Percentiles rank a stretch among this genome's conserved stretches.
Conservation (phyloP, 64 coral and sea anemone genomes). For the Montipora efflorescens region DNA sequence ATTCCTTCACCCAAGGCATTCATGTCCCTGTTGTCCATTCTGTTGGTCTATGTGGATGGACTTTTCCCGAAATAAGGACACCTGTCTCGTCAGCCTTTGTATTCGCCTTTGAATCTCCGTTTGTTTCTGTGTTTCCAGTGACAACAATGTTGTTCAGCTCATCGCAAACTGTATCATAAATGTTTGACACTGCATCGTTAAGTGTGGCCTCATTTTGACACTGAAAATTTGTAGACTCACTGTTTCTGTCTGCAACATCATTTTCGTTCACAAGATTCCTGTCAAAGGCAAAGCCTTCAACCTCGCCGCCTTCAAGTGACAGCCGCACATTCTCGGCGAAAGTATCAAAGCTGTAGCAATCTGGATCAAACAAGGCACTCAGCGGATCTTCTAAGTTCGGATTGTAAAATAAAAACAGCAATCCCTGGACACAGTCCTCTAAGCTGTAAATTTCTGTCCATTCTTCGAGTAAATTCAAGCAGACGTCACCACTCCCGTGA, state of each 20-base stretch:
- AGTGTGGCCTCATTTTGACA: not conserved
- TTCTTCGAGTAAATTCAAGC: slow-evolving; percentile 90
- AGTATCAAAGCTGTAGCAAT: not conserved
- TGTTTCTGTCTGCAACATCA: not conserved
- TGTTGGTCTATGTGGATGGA: slow-evolving; percentile 19
- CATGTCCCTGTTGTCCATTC: not conserved
- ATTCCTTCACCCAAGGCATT: not conserved
- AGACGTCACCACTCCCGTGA: slow-evolving; percentile 48
- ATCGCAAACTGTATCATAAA: not conserved
- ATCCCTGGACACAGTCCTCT: slow-evolving; percentile 87
- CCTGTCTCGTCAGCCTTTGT: not conserved
- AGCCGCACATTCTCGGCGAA: slow-evolving; percentile 73
- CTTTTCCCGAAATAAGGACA: slow-evolving; percentile 27
- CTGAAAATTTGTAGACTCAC: not conserved
- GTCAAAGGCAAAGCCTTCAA: slow-evolving; percentile 64
- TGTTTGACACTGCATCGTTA: not conserved
- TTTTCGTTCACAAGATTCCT: slow-evolving; percentile 55
- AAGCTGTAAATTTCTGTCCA: slow-evolving; percentile 76
- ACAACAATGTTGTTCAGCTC: not conserved
- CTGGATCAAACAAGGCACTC: slow-evolving; percentile 73
- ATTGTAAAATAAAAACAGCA: slow-evolving; percentile 84
- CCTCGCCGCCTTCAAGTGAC: slow-evolving; percentile 67
- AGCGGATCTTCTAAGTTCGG: slow-evolving; percentile 89
- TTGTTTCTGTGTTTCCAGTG: not conserved
- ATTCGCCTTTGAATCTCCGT: not conserved